Evolutionary conservation across 2,797 vertebrate species (phyloP).

Genomic region (Anguilla obscura): DNA sequence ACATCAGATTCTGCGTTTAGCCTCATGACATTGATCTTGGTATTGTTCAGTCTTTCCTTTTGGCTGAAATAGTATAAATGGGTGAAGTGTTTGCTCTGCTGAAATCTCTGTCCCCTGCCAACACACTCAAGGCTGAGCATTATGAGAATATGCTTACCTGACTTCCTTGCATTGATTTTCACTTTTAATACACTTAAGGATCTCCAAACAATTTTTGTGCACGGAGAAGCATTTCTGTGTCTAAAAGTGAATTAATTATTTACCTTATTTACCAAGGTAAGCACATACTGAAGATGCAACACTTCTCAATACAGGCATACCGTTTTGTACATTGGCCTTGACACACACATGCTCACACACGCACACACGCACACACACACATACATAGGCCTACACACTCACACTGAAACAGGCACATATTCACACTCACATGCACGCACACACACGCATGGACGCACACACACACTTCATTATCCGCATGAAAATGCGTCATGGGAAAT

Average conservation of each 20-base stretch:
- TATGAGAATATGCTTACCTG: constrained; percentile 20
- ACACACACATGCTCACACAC: constrained; percentile 10
- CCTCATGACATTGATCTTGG: constrained; percentile 20
- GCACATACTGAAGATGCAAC: constrained; percentile 18
- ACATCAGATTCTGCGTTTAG: constrained; percentile 23
- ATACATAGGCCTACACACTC: neutral
- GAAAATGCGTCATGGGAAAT: constrained; percentile 22
- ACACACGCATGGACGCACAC: neutral
- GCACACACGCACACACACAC: neutral
- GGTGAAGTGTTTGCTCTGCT: constrained; percentile 15
- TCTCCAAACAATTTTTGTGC: constrained; percentile 27
- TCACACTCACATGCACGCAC: neutral
- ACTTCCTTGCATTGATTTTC: constrained; percentile 36
- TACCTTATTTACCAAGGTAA: constrained; percentile 19
- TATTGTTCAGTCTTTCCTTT: constrained; percentile 1
- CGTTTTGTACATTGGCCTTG: constrained; percentile 26
- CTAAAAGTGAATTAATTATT: constrained; percentile 33
- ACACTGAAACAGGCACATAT: constrained; percentile 1
- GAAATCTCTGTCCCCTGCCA: neutral
- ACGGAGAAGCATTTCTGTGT: constrained; percentile 16
- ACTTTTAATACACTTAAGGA: constrained; percentile 28
- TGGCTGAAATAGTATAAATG: neutral
- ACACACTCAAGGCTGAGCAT: constrained; percentile 26
- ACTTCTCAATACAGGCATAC: constrained; percentile 23
- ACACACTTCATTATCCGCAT: neutral